phyloP scores from a whole-genome alignment of 1,140 invertebrate species.

The Nasonia longicornis region DNA sequence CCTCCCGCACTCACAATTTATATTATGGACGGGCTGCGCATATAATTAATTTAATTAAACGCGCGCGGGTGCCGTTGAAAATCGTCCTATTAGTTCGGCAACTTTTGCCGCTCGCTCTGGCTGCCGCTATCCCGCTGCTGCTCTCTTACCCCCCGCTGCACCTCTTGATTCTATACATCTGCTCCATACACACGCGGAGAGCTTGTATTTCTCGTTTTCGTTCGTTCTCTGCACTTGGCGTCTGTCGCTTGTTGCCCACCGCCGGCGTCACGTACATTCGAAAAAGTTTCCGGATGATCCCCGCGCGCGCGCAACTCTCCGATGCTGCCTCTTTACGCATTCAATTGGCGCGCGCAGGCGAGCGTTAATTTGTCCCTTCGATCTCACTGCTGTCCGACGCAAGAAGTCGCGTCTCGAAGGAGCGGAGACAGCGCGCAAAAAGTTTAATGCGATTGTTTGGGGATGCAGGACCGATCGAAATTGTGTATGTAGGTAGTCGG shows the following conservation, averaged over 20 bases:
- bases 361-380: constrained; percentile 23
- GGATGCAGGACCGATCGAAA: background rate
- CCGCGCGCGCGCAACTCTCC: constrained; percentile 4
- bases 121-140: constrained; percentile 30
- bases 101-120: constrained; percentile 60
- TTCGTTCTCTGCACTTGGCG: constrained; percentile 50
- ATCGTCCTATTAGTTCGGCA: constrained; percentile 68
- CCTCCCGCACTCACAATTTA: constrained; percentile 63
- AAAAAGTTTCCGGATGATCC: constrained; percentile 53
- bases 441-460: constrained; percentile 19
- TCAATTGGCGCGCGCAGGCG: constrained; percentile 13
- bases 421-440: background rate
- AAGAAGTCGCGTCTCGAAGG: background rate
- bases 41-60: constrained; percentile 71
- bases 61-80: constrained; percentile 62
- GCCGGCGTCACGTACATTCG: constrained; percentile 47
- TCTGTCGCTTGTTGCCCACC: constrained; percentile 50
- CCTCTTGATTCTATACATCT: constrained; percentile 35
- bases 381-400: background rate
- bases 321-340: constrained; percentile 42
- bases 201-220: constrained; percentile 24
- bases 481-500: background rate
- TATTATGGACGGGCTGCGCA: constrained; percentile 64
- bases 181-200: background rate
- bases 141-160: constrained; percentile 12